Conservation (phyloP, 2,888 invertebrate species). For the Drosophila neonasuta region DNA sequence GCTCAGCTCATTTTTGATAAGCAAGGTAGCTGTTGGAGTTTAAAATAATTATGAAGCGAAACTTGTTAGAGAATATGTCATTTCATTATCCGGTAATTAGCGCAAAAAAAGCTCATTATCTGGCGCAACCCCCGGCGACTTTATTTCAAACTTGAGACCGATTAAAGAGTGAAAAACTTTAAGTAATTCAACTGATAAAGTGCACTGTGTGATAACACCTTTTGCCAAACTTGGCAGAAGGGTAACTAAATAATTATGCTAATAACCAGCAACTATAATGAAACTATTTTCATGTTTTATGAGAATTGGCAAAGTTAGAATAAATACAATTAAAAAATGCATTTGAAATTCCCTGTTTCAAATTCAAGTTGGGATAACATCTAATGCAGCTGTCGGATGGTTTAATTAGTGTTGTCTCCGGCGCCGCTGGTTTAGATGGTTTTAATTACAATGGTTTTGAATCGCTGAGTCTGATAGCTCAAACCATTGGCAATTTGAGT, state of each 20-base stretch:
- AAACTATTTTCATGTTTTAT: conserved; percentile 58
- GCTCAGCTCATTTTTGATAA: neutral
- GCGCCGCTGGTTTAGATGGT: conserved; percentile 33
- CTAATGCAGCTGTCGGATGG: neutral
- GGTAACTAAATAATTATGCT: conserved; percentile 58
- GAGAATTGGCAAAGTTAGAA: conserved; percentile 32
- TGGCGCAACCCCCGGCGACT: conserved; percentile 1
- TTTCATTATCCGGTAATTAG: conserved; percentile 31
- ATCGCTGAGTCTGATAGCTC: conserved; percentile 1
- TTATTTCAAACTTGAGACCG: conserved; percentile 16
- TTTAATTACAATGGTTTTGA: conserved; percentile 51
- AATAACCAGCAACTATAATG: conserved; percentile 67
- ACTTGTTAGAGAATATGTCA: neutral
- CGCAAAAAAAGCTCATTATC: conserved; percentile 20
- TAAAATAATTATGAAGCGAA: conserved; percentile 17
- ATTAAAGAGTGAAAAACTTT: conserved; percentile 17
- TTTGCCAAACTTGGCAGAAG: conserved; percentile 7
- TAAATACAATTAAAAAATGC: conserved; percentile 13
- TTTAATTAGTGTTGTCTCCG: conserved; percentile 7
- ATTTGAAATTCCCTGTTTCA: neutral
- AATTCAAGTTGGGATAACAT: conserved; percentile 14
- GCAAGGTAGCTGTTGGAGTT: neutral
- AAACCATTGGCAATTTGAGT: conserved; percentile 48
- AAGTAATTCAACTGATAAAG: conserved; percentile 28
- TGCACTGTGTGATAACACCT: conserved; percentile 13